Percentiles rank a stretch among this genome's conserved stretches.
These are phyloP conservation scores for Saccopteryx bilineata DNA, from an alignment of 2,113 vertebrate genomes.

Conservation along the genomic window DNA sequence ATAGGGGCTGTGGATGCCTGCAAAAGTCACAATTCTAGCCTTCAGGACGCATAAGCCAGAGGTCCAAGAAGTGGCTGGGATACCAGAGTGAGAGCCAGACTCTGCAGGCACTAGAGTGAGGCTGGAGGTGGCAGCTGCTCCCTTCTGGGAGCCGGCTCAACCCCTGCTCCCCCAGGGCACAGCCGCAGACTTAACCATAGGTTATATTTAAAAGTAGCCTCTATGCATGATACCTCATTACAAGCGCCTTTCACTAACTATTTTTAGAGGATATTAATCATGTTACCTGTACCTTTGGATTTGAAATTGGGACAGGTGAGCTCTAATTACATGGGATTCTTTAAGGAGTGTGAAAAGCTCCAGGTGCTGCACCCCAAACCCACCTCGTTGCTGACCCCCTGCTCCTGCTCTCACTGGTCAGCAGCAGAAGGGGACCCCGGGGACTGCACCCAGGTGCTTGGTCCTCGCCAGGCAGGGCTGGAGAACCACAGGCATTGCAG, in stretches of 20 bases:
- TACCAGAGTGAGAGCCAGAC: not conserved
- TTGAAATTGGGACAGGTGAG: slow-evolving; percentile 47
- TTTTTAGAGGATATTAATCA: slow-evolving; percentile 74
- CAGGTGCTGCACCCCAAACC: not conserved
- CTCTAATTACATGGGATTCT: slow-evolving; percentile 45
- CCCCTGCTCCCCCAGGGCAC: not conserved
- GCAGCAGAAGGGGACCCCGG: not conserved
- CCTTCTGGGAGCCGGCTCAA: rapidly evolving
- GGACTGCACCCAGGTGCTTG: too few species aligned
- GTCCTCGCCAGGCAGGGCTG: not conserved
- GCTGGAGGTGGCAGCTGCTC: rapidly evolving
- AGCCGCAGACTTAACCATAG: slow-evolving; percentile 45
- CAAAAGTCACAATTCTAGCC: not conserved
- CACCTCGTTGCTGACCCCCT: too few species aligned
- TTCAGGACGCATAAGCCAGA: not conserved
- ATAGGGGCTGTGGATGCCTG: too few species aligned
- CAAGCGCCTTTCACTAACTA: not conserved
- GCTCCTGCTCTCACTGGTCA: not conserved
- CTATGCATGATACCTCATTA: not conserved
- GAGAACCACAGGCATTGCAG: rapidly evolving
- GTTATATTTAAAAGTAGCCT: slow-evolving; percentile 2
- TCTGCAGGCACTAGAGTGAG: rapidly evolving
- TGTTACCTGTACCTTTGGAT: slow-evolving; percentile 36
- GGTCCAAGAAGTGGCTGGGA: not conserved
- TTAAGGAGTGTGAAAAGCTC: not conserved